A percentile compares a stretch with the other conserved stretches of the same genome.
Conservation (phyloP, 2,113 vertebrate species). For the Nyctibius bracteatus region DNA sequence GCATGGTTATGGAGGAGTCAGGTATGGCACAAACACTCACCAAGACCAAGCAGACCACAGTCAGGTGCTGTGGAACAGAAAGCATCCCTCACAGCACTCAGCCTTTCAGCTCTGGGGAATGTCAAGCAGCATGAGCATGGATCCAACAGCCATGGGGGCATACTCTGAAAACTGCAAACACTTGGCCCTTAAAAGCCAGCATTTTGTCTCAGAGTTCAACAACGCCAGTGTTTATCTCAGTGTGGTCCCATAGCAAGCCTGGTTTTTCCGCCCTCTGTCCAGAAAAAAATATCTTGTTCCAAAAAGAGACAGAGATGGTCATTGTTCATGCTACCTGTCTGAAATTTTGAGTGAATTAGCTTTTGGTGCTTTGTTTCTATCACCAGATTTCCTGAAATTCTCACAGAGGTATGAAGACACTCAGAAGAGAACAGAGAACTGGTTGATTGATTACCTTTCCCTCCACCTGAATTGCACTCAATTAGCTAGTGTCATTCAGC, state of each 20-base stretch:
- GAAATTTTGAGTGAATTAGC: not conserved
- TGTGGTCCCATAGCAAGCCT: not conserved
- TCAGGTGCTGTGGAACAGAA: not conserved
- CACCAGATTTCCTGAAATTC: not conserved
- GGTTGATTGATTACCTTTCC: not conserved
- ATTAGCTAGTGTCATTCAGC: not conserved
- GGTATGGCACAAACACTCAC: not conserved
- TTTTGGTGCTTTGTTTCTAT: not conserved
- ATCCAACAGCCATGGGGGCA: not conserved
- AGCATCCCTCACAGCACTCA: not conserved
- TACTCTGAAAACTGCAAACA: not conserved
- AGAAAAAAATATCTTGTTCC: not conserved
- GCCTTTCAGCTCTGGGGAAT: not conserved
- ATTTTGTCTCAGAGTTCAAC: not conserved
- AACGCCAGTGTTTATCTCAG: not conserved
- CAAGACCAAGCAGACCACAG: not conserved
- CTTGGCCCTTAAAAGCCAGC: not conserved
- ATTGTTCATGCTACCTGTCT: not conserved
- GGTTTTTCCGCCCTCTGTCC: not conserved
- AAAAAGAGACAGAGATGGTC: not conserved
- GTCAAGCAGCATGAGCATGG: fast-evolving
- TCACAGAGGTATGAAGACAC: not conserved
- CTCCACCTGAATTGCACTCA: not conserved
- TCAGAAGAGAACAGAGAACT: not conserved
- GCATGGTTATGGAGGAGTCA: not conserved